phyloP scores from a whole-genome alignment of 2,797 vertebrate genomes.

The Gephyroberyx darwinii region DNA sequence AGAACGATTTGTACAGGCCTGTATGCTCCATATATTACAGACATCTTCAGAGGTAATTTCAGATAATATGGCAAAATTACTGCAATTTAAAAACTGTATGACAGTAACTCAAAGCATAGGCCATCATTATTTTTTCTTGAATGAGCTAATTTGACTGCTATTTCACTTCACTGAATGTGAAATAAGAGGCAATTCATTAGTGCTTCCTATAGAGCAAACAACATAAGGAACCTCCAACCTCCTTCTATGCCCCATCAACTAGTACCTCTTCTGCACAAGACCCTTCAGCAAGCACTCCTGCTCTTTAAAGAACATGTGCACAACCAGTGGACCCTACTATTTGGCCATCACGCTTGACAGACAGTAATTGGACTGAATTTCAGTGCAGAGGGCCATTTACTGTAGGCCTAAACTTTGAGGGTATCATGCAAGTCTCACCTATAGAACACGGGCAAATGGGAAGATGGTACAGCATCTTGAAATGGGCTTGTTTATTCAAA shows the following conservation, averaged over 20 bases:
- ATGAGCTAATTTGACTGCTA: too few relatives aligned
- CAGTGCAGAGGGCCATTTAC: background rate
- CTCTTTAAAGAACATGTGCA: background rate
- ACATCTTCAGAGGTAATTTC: too few relatives aligned
- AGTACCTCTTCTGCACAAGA: background rate
- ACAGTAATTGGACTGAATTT: conserved; percentile 14
- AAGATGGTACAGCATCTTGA: background rate
- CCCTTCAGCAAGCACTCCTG: background rate
- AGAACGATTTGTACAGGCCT: too few relatives aligned
- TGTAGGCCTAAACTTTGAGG: background rate
- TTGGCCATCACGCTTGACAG: conserved; percentile 7
- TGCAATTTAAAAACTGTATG: background rate
- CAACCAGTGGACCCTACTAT: background rate
- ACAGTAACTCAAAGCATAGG: background rate
- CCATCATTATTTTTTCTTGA: too few relatives aligned
- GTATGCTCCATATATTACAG: too few relatives aligned
- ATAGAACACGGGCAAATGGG: conserved; percentile 3
- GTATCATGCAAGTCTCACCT: background rate
- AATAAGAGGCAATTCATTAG: background rate
- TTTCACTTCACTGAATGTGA: background rate
- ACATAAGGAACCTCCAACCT: background rate
- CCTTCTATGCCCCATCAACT: conserved; percentile 1
- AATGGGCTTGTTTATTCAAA: background rate
- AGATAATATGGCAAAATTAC: too few relatives aligned
- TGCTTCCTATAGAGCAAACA: background rate